A percentile compares a stretch with the other conserved stretches of the same genome.
Evolutionary conservation across 1,140 invertebrate species (phyloP).

Genomic region (Lutraria rhynchaena): DNA sequence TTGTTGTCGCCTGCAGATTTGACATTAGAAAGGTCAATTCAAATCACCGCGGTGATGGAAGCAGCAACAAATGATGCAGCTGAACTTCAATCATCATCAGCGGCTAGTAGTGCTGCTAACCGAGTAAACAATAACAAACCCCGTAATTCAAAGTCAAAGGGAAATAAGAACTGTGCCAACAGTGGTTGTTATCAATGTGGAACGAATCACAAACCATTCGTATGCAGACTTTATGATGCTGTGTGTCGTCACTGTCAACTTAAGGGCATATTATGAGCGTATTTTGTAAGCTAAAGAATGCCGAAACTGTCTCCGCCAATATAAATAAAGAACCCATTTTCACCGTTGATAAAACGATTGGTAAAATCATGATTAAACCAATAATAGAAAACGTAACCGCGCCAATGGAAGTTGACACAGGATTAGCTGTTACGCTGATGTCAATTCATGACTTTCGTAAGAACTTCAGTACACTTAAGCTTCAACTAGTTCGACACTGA

Average conservation of each 20-base stretch:
- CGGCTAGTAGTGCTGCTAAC: not conserved
- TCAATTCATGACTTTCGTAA: constrained; percentile 34
- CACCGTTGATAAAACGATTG: too few species aligned
- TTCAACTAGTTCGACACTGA: constrained; percentile 27
- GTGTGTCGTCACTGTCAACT: too few species aligned
- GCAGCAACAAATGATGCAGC: not conserved
- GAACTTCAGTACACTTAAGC: constrained; percentile 17
- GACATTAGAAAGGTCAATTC: not conserved
- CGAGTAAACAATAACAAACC: not conserved
- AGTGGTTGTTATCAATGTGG: too few species aligned
- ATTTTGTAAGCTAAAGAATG: too few species aligned
- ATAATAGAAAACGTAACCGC: constrained; percentile 28
- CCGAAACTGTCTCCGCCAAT: too few species aligned
- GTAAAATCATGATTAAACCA: constrained; percentile 3
- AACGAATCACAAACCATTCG: too few species aligned
- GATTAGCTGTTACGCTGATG: constrained; percentile 58
- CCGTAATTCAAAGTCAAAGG: too few species aligned
- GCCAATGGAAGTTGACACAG: constrained; percentile 63
- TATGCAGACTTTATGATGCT: too few species aligned
- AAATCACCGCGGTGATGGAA: not conserved
- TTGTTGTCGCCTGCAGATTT: too few species aligned
- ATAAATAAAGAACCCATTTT: too few species aligned
- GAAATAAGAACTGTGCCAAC: too few species aligned
- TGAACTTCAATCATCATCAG: not conserved
- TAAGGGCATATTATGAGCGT: too few species aligned